Percentiles rank a stretch among this genome's conserved stretches.
phyloP scores from a whole-genome alignment of 2,113 vertebrate genomes.

The Drymodes brunneopygia region DNA sequence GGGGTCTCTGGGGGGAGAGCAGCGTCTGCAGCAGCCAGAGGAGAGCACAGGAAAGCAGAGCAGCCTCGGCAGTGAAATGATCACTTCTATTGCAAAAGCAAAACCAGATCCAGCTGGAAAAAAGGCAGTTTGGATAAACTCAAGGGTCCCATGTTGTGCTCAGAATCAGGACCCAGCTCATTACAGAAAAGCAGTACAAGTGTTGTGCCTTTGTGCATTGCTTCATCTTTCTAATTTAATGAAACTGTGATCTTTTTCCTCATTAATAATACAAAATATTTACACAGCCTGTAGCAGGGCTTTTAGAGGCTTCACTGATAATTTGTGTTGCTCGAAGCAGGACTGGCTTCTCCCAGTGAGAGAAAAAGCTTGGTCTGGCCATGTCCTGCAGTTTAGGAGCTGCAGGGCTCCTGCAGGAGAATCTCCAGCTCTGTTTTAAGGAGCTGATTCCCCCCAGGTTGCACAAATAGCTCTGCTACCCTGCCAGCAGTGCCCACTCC shows the following conservation, averaged over 20 bases:
- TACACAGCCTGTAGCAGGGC: background rate
- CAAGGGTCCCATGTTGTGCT: rapidly evolving
- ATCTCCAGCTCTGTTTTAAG: background rate
- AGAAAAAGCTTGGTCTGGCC: background rate
- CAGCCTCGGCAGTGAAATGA: background rate
- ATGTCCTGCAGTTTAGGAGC: background rate
- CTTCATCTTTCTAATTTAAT: background rate
- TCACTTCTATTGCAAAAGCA: background rate
- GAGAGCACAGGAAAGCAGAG: background rate
- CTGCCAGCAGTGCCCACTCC: background rate
- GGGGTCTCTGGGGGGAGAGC: background rate
- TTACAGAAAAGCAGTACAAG: background rate
- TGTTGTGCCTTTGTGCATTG: background rate
- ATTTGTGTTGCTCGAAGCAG: background rate
- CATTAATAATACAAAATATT: background rate
- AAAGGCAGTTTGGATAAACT: background rate
- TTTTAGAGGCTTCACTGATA: background rate
- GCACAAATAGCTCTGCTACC: background rate
- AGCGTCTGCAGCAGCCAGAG: background rate
- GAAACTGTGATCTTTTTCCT: background rate
- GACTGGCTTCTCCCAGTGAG: background rate
- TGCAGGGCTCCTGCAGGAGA: background rate
- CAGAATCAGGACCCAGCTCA: background rate
- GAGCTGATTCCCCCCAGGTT: background rate
- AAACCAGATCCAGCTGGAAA: background rate